Evolutionary conservation across 1,140 invertebrate species (phyloP).

Genomic region (Pseudomyrmex dendroicus): DNA sequence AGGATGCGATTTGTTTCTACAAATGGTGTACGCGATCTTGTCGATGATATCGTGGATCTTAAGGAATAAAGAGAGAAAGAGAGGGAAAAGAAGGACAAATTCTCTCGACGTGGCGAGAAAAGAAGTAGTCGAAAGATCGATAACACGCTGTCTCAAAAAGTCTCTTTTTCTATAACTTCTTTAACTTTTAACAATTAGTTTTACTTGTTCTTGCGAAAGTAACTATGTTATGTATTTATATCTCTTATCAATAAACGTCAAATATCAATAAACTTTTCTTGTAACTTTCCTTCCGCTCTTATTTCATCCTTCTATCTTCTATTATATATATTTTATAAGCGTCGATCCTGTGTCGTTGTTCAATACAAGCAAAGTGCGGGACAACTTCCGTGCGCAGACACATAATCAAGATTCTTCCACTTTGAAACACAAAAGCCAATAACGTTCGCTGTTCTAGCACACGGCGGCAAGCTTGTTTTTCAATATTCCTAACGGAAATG

Average conservation of each 20-base stretch:
- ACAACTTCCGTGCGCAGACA: slow-evolving; percentile 34
- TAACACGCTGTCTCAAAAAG: no score
- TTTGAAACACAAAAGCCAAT: slow-evolving; percentile 53
- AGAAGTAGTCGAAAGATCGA: neutral
- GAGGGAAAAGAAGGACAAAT: neutral
- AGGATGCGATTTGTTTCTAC: slow-evolving; percentile 27
- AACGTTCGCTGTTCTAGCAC: slow-evolving; percentile 13
- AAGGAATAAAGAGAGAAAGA: neutral
- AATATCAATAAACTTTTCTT: slow-evolving; percentile 7
- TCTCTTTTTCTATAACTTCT: neutral
- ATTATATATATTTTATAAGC: neutral
- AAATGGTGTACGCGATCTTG: neutral
- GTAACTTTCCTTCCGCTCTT: neutral
- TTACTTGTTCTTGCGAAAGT: neutral
- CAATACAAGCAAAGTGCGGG: slow-evolving; percentile 21
- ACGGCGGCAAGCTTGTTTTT: slow-evolving; percentile 47
- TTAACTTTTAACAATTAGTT: neutral
- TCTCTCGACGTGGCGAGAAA: neutral
- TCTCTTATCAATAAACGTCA: slow-evolving; percentile 8
- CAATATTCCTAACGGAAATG: slow-evolving; percentile 60
- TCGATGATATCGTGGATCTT: slow-evolving; percentile 24
- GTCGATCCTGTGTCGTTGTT: neutral
- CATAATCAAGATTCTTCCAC: slow-evolving; percentile 59
- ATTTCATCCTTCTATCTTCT: neutral
- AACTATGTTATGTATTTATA: neutral